These are phyloP conservation scores for Melanocharis versteri DNA, from an alignment of 2,113 vertebrate genomes.

Conservation along the genomic window DNA sequence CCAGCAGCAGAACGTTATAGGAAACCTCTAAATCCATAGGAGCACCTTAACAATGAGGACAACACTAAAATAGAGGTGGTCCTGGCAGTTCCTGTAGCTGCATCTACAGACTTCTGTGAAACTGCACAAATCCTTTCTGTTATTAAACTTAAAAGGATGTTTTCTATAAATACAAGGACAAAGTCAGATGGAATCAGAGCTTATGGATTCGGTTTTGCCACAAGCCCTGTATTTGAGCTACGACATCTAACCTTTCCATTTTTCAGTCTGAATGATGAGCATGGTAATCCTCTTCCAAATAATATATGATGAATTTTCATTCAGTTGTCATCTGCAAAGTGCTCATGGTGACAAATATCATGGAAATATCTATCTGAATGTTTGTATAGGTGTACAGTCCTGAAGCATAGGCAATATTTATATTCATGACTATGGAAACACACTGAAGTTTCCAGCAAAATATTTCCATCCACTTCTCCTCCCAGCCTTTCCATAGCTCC, in stretches of 20 bases:
- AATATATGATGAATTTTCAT: not conserved
- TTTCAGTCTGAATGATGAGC: not conserved
- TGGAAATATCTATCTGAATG: not conserved
- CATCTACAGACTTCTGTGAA: not conserved
- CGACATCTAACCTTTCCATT: not conserved
- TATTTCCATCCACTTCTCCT: not conserved
- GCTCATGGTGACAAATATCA: not conserved
- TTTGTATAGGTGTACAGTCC: not conserved
- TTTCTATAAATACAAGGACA: not conserved
- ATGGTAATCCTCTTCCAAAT: not conserved
- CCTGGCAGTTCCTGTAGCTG: not conserved
- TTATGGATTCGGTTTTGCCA: not conserved
- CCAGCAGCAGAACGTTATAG: not conserved
- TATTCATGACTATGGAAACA: not conserved
- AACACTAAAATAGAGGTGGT: not conserved
- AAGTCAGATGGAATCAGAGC: not conserved
- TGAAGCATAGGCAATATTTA: not conserved
- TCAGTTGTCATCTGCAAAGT: not conserved
- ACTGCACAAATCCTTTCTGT: not conserved
- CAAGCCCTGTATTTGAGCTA: not conserved
- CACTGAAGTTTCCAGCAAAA: not conserved
- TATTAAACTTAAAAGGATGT: not conserved
- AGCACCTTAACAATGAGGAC: not conserved
- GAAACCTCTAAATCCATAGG: not conserved
- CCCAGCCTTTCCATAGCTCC: not conserved